Conservation (phyloP, 1,140 invertebrate species). For the Drosophila baimaii region DNA sequence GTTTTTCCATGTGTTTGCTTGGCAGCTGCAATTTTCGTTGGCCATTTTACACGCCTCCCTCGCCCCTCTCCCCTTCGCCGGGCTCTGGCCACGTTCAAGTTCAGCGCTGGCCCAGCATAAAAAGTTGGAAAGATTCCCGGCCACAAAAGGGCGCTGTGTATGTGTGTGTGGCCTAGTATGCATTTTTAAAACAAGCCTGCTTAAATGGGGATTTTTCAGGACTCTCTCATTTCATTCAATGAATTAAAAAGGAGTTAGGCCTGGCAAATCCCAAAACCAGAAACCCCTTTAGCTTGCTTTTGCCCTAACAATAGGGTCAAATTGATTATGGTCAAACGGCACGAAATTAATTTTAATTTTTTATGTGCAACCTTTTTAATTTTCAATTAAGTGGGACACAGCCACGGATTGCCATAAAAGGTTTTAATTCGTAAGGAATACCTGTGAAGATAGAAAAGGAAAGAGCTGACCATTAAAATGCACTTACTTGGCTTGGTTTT, state of each 20-base stretch:
- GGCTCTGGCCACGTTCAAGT: slow-evolving; percentile 20
- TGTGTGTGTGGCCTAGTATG: slow-evolving; percentile 17
- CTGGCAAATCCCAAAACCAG: too few relatives aligned
- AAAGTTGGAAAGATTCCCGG: slow-evolving; percentile 30
- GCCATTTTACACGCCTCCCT: slow-evolving; percentile 25
- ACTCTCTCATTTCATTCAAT: background rate
- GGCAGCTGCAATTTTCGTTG: slow-evolving; percentile 55
- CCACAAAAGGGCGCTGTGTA: slow-evolving; percentile 35
- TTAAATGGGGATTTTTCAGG: slow-evolving; percentile 18
- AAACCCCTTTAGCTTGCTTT: background rate
- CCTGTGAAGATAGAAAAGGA: background rate
- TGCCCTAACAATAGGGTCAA: slow-evolving; percentile 18
- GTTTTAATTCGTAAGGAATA: slow-evolving; percentile 29
- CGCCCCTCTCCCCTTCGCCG: too few relatives aligned
- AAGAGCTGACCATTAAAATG: background rate
- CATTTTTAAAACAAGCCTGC: slow-evolving; percentile 19
- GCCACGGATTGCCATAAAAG: slow-evolving; percentile 34
- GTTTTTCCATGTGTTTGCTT: slow-evolving; percentile 75
- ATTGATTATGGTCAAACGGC: slow-evolving; percentile 51
- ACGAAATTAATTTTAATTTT: slow-evolving; percentile 81
- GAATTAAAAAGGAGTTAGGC: slow-evolving; percentile 19
- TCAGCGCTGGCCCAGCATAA: slow-evolving; percentile 18
- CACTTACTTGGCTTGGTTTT: background rate
- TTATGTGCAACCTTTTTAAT: slow-evolving; percentile 78
- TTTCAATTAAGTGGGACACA: slow-evolving; percentile 65